Evolutionary conservation across 2,888 invertebrate genomes (phyloP).

Genomic region (Eupithecia centaureata): DNA sequence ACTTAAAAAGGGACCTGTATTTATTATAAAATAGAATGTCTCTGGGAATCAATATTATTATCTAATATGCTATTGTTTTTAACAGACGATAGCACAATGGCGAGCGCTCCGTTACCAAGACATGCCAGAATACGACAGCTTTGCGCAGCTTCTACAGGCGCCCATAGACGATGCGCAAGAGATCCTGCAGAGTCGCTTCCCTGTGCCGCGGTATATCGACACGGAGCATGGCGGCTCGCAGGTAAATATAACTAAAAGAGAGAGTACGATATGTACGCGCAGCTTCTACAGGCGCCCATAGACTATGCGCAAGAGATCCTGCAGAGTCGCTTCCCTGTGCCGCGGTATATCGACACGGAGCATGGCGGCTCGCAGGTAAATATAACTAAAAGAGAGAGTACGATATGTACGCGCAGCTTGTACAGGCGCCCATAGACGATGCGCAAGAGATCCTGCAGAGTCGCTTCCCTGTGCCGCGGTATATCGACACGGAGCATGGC

Average conservation of each 20-base stretch:
- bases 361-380: constrained; percentile 94
- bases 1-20: too few species aligned
- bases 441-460: constrained; percentile 98
- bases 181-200: constrained; percentile 97
- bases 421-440: constrained; percentile 98
- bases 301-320: constrained; percentile 99
- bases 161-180: constrained; percentile 99
- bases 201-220: constrained; percentile 99
- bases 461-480: constrained; percentile 96
- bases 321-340: constrained; percentile 98
- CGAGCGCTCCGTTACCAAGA: constrained; percentile 97
- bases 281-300: constrained; percentile 96
- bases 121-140: constrained; percentile 98
- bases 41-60: too few species aligned
- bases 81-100: constrained; percentile 98
- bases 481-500: constrained; percentile 96
- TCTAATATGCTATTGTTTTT: not conserved
- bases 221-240: constrained; percentile 99
- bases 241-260: constrained; percentile 68
- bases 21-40: too few species aligned
- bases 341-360: constrained; percentile 99
- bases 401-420: constrained; percentile 97
- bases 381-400: too few species aligned
- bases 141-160: constrained; percentile 97
- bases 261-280: constrained; percentile 96